phyloP scores from a whole-genome alignment of 1,140 invertebrate species.

The Hycleus phaleratus region DNA sequence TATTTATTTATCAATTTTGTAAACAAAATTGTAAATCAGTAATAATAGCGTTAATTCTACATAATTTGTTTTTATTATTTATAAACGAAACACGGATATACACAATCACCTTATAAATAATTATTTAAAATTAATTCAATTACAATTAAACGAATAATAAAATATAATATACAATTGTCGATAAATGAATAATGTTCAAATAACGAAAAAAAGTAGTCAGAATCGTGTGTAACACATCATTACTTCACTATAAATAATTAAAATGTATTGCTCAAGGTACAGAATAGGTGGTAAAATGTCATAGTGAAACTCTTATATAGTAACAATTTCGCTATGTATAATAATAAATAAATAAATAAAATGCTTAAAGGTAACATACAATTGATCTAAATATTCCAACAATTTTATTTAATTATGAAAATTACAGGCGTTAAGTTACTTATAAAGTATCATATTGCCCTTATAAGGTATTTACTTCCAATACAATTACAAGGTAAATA shows the following conservation, averaged over 20 bases:
- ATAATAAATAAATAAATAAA: not conserved
- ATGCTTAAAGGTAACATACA: constrained; percentile 5
- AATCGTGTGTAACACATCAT: constrained; percentile 3
- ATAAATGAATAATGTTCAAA: no score
- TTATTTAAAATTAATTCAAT: no score
- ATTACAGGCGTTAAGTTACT: constrained; percentile 11
- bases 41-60: no score
- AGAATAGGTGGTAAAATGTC: constrained; percentile 10
- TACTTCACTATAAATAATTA: constrained; percentile 15
- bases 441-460: constrained; percentile 19
- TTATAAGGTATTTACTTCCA: constrained; percentile 20
- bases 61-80: no score
- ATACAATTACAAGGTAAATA: constrained; percentile 21
- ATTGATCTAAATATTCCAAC: constrained; percentile 20
- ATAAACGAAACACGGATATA: no score
- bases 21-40: no score
- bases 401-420: constrained; percentile 19
- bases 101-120: no score
- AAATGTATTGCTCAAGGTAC: constrained; percentile 8
- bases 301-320: not conserved
- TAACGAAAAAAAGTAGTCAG: no score
- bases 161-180: no score
- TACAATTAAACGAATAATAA: no score
- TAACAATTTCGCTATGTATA: not conserved
- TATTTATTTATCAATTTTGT: no score